Base-by-base conservation (phyloP, 2,113 vertebrate genomes). In the Synodontis membranacea region DNA sequence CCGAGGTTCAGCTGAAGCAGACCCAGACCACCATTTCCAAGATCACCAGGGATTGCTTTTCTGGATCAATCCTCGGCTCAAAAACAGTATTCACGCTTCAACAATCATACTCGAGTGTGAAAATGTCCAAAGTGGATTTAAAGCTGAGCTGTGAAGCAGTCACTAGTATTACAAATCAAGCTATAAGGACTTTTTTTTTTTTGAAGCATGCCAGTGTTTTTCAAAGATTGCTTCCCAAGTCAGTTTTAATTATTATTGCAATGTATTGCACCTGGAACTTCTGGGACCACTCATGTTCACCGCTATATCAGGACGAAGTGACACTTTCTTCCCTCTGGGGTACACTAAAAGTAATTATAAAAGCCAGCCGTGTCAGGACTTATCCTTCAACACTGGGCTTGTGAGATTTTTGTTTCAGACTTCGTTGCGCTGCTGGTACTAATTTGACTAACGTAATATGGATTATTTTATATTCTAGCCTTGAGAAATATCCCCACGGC, bases 81-180 rank as follows among this genome's bases (percentile, higher is more conserved):
- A 44, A 28, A 80, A 58, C 15, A 37, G 37, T 60, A 34, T 52
- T 52, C 14, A 42, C 39, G 44, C 39, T 60, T 82, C 37, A 79
- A 17, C 48, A 58, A 80, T 42, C 50, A 80, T 34, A 54, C 7
- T 34, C 46, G 52, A 34, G 78, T 80, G 52, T 25, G 31, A 79
- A 79, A 79, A 21, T 52, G 7, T 9, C 21, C 34, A 1, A 80
- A 56, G 21, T 39, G 58, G 28, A 46, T 84, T 66, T 76, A 44
- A 44, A 74, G 80, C 70, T 54, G 64, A 84, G 70, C 56, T 82
- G 79, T 15, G 21, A 78, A 48, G 48, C 34, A 54, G 42, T 25
- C 11, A 11, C 58, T 85, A 70, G 75, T 85, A 60, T 39, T 86
- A 50, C 46, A 86, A 83, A 31, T 78, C 80, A 42, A 72, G 74